Evolutionary conservation across 2,113 vertebrate genomes (phyloP).

Genomic region (Entelurus aequoreus): DNA sequence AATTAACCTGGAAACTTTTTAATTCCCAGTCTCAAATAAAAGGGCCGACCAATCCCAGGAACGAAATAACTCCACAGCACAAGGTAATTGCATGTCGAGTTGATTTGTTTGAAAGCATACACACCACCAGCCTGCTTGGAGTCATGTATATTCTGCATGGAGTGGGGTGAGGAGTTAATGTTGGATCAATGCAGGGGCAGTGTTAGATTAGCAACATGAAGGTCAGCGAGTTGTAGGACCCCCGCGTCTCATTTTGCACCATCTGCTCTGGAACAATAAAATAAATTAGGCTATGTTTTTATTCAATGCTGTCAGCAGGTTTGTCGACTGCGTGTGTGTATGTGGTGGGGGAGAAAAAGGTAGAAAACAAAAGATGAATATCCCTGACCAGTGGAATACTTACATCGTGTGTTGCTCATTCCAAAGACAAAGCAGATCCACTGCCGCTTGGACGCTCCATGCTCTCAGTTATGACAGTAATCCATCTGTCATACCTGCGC

Average conservation of each 20-base stretch:
- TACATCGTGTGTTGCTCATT: slow-evolving; percentile 48
- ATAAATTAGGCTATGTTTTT: slow-evolving; percentile 33
- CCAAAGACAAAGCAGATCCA: slow-evolving; percentile 57
- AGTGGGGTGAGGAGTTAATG: slow-evolving; percentile 57
- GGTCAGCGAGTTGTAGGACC: slow-evolving; percentile 48
- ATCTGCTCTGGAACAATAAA: slow-evolving; percentile 62
- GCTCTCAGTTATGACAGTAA: slow-evolving; percentile 59
- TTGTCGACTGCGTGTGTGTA: slow-evolving; percentile 6
- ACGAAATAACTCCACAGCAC: slow-evolving; percentile 50
- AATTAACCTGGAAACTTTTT: slow-evolving; percentile 67
- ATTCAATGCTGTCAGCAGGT: slow-evolving; percentile 26
- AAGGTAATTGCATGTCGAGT: slow-evolving; percentile 65
- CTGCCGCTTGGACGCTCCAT: slow-evolving; percentile 44
- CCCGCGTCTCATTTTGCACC: slow-evolving; percentile 42
- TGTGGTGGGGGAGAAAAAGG: background rate
- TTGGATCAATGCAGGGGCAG: slow-evolving; percentile 56
- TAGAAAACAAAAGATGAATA: slow-evolving; percentile 29
- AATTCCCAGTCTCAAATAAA: slow-evolving; percentile 58
- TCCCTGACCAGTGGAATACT: slow-evolving; percentile 34
- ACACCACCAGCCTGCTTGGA: slow-evolving; percentile 45
- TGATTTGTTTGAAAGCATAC: slow-evolving; percentile 60
- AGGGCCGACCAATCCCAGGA: slow-evolving; percentile 40
- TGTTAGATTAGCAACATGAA: slow-evolving; percentile 63
- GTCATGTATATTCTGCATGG: slow-evolving; percentile 47
- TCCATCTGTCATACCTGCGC: slow-evolving; percentile 68